Evolutionary conservation across 2,113 vertebrate species (phyloP).

Genomic region (Pyrgilauda ruficollis): DNA sequence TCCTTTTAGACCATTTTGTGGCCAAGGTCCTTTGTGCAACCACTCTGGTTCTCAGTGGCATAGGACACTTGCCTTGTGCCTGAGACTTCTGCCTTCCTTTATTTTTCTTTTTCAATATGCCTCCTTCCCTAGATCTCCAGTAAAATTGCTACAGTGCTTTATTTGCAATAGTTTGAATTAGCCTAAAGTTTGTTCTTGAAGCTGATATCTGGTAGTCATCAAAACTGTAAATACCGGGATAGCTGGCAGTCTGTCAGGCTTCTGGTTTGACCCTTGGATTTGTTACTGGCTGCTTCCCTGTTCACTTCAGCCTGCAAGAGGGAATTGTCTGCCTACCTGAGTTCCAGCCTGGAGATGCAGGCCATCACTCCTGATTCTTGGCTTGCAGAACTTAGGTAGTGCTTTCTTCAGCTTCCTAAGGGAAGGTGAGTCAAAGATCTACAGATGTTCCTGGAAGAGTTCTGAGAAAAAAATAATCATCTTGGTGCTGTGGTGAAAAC

Average conservation of each 20-base stretch:
- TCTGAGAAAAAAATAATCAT: not conserved
- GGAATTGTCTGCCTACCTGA: not conserved
- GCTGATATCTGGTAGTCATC: not conserved
- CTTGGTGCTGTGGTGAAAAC: not conserved
- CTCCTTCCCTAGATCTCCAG: not conserved
- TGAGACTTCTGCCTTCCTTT: not conserved
- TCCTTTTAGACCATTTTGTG: not conserved
- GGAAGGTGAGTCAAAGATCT: not conserved
- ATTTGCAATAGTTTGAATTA: not conserved
- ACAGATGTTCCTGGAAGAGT: not conserved
- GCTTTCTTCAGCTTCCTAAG: not conserved
- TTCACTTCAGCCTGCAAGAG: fast-evolving
- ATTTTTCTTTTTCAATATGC: not conserved
- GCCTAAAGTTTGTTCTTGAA: not conserved
- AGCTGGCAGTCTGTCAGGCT: not conserved
- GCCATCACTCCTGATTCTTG: fast-evolving
- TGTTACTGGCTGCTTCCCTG: not conserved
- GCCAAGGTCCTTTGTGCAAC: not conserved
- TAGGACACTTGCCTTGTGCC: not conserved
- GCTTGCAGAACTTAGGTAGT: not conserved
- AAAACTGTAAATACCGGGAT: not conserved
- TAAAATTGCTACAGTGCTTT: not conserved
- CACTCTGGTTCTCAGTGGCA: fast-evolving
- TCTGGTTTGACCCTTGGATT: not conserved
- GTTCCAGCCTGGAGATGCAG: not conserved